Conservation (phyloP, 2,113 vertebrate species). For the Aviceda subcristata region DNA sequence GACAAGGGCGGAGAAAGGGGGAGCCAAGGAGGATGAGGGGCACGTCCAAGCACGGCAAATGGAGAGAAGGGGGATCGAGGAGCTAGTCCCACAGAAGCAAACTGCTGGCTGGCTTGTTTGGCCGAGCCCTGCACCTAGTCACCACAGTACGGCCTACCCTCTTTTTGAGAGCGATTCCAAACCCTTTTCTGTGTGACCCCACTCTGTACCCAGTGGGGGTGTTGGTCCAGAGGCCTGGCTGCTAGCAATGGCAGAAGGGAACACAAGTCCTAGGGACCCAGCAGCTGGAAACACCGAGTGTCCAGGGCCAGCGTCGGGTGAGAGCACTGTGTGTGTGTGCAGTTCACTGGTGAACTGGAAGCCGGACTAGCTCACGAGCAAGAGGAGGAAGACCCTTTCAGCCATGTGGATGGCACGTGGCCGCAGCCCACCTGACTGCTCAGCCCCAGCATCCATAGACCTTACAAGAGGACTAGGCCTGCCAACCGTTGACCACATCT, state of each 20-base stretch:
- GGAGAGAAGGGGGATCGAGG: not conserved
- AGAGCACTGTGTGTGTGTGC: accelerated
- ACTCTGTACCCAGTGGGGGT: accelerated
- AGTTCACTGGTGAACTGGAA: not conserved
- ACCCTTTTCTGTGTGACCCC: no score
- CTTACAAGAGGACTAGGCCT: not conserved
- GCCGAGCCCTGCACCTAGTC: not conserved
- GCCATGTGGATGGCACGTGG: not conserved
- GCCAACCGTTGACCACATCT: not conserved
- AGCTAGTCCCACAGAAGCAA: not conserved
- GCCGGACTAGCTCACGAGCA: not conserved
- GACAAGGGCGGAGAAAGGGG: not conserved
- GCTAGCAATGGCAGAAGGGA: not conserved
- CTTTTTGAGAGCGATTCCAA: not conserved
- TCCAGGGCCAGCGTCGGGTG: not conserved
- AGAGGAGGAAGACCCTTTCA: not conserved
- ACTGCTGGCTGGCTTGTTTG: not conserved
- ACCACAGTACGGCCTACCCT: not conserved
- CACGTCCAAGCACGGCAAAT: no score
- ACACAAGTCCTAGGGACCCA: not conserved
- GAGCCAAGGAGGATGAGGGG: no score
- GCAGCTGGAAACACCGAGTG: not conserved
- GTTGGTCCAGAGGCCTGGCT: not conserved
- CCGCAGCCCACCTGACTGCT: not conserved
- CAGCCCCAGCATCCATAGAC: not conserved